Base-by-base conservation (phyloP, 2,888 invertebrate genomes). In the Embidobia sp. region DNA sequence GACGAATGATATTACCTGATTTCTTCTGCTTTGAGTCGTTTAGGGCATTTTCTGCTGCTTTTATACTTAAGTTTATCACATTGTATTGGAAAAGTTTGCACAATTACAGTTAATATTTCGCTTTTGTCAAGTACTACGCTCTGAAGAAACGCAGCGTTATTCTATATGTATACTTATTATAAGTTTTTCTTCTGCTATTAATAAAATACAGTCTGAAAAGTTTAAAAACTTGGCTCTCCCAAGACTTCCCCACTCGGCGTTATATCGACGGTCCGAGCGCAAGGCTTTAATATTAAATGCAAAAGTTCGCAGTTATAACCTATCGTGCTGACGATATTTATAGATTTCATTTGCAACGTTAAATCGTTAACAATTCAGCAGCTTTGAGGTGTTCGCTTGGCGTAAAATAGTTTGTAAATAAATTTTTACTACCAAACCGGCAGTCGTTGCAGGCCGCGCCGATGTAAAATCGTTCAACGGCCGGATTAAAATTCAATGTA, bases 141-240 rank as follows among this genome's bases (percentile, higher is more conserved):
- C 31, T 53, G n/a, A 44, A 44, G 42, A 61, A 57, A 49, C 15
- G 18, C 15, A 40, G 27, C 15, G 40, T 4, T 11, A 10, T 35
- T 19, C 27, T 37, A 35, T 44, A 49, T 18, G 40, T 42, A 48
- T 35, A 63, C 61, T 63, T 72, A 55, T 72, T 63, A 61, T 57
- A 72, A 64, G 13, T 72, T 72, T 59, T 51, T 72, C 72, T 15
- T 49, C 26, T n/a, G 44, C 63, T 64, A 57, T 64, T 72, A 64
- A 72, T 72, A 55, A 72, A 72, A 40, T 59, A 33, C 37, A 57
- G 73, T 73, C 64, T 63, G 35, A 55, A 51, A 73, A 73, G 13
- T 64, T 69, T 35, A 40, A 55, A 55, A 72, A 63, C 44, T 72
- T 22, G 6, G 29, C n/a, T 31, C 33, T 19, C 35, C 49, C 53